Conservation (phyloP, 2,113 vertebrate genomes). For the Myocastor coypus region DNA sequence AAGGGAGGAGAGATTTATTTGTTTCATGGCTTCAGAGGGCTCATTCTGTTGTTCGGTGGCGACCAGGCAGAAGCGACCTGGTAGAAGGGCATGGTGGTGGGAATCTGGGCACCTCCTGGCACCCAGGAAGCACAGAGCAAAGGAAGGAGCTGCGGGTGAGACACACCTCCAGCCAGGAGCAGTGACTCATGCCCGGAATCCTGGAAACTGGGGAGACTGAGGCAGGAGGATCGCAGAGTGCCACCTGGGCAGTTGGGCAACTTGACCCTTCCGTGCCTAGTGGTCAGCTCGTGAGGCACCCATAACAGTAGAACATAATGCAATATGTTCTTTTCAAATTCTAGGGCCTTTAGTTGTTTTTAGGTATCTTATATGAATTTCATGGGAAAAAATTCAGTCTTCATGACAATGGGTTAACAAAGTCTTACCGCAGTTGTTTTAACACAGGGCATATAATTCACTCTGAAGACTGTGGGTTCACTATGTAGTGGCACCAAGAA, state of each 20-base stretch:
- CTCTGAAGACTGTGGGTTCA: not conserved
- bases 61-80: not conserved
- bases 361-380: not conserved
- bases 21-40: not conserved
- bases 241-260: not conserved
- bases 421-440: not conserved
- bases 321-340: not conserved
- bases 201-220: not conserved
- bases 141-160: not conserved
- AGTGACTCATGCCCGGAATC: not conserved
- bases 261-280: not conserved
- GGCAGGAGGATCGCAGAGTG: not conserved
- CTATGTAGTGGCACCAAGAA: not conserved
- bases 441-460: not conserved
- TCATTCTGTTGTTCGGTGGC: not conserved
- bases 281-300: not conserved
- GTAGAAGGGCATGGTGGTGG: not conserved
- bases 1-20: not conserved
- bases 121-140: not conserved
- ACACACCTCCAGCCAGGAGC: not conserved
- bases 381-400: not conserved
- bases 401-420: not conserved
- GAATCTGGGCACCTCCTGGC: not conserved
- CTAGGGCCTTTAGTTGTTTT: not conserved
- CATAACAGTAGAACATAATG: not conserved